Conservation (phyloP, 2,797 vertebrate genomes). For the Lophotriccus pileatus region DNA sequence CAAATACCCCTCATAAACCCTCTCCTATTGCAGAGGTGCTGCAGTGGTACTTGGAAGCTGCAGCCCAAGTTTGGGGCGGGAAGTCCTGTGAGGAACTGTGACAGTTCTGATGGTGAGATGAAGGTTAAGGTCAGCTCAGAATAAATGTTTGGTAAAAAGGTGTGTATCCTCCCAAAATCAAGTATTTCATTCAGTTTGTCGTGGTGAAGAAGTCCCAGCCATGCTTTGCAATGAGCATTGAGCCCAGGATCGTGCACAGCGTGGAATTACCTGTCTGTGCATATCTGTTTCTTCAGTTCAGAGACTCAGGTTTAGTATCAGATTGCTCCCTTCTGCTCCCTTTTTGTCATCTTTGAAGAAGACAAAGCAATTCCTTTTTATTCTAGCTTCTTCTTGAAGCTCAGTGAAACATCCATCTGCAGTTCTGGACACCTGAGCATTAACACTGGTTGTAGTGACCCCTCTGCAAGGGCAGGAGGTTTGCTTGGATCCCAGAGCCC, state of each 20-base stretch:
- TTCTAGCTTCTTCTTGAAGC: neutral
- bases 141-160: neutral
- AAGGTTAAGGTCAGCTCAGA: neutral
- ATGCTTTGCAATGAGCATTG: neutral
- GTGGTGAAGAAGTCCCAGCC: neutral
- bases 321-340: neutral
- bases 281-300: neutral
- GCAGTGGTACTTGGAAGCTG: neutral
- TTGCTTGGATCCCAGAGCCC: neutral
- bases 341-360: neutral
- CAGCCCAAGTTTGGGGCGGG: neutral
- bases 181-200: neutral
- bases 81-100: neutral
- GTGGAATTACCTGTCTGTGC: neutral
- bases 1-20: neutral
- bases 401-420: neutral
- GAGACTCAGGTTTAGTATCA: neutral
- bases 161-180: neutral
- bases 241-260: accelerated
- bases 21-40: neutral
- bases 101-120: neutral
- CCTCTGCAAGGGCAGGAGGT: neutral
- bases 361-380: neutral
- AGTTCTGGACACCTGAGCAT: neutral
- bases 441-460: neutral